Base-by-base conservation (phyloP, 2,888 invertebrate genomes). In the Chrysodeixis includens region DNA sequence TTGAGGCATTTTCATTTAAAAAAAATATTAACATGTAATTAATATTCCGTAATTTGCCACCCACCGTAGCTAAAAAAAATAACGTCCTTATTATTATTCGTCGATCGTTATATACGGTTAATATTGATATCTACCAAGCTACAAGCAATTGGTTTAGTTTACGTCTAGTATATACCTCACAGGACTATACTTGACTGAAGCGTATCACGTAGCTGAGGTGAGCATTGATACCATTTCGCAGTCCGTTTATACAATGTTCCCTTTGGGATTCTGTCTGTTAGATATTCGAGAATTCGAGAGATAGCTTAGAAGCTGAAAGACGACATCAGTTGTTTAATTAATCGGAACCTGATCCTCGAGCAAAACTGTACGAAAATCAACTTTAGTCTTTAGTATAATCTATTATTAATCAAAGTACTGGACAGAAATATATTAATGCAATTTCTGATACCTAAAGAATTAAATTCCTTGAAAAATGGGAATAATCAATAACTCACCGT, bases 61-160 rank as follows among this genome's bases (percentile, higher is more conserved):
- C n/a, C n/a, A n/a, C n/a, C n/a, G n/a, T n/a, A n/a, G n/a, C n/a
- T n/a, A n/a, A n/a, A n/a, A n/a, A n/a, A n/a, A n/a, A n/a, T n/a
- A n/a, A n/a, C n/a, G n/a, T n/a, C n/a, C n/a, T n/a, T n/a, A n/a
- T n/a, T n/a, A n/a, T n/a, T n/a, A n/a, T n/a, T n/a, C n/a, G n/a
- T n/a, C n/a, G n/a, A n/a, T n/a, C n/a, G n/a, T n/a, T n/a, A n/a
- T n/a, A n/a, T n/a, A n/a, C n/a, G n/a, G n/a, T n/a, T n/a, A n/a
- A n/a, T n/a, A n/a, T n/a, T n/a, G n/a, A n/a, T n/a, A n/a, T n/a
- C n/a, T n/a, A n/a, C n/a, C n/a, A n/a, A n/a, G n/a, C n/a, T 75
- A 49, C 12, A 14, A 59, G 49, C 20, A 71, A 71, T 74, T 63
- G 40, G 40, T 40, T n/a, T n/a, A 40, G n/a, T n/a, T 40, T 35